Base-by-base conservation (phyloP, 2,113 vertebrate genomes). In the Xiphias gladius region DNA sequence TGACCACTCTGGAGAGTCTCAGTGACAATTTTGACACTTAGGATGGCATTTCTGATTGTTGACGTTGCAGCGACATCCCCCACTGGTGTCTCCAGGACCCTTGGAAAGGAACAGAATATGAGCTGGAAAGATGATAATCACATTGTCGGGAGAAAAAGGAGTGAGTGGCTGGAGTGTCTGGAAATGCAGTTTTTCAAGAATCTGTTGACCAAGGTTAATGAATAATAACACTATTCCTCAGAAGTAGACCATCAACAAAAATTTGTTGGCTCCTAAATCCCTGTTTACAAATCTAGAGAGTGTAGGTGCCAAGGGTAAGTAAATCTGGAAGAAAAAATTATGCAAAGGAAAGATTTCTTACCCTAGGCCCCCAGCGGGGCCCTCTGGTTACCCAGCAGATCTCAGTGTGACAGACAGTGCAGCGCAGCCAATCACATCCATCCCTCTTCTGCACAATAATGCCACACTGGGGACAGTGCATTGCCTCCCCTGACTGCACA, bases 361-460 rank as follows among this genome's bases (percentile, higher is more conserved):
- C 97, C 92, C 62, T 87, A 0, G 97, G 97, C 1, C 97, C 97
- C 97, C 97, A 98, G 86, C 97, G 97, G 0, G 96, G 97, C 1
- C 97, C 97, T 91, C 97, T 97, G 77, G 97, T 98, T 71, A 98
- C 97, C 97, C 97, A 98, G 93, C 97, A 99, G 94, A 99, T 98
- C 95, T 99, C 97, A 0, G 97, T 98, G 90, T 97, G 97, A 90
- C 97, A 99, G 68, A 98, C 96, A 0, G 97, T 96, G 89, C 97
- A 99, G 72, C 97, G 97, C 79, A 99, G 93, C 97, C 97, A 99
- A 93, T 99, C 97, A 5, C 97, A 99, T 35, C 97, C 97, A 0
- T 97, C 97, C 87, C 97, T 97, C 94, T 98, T 98, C 95, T 98
- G 97, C 17, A 98, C 96, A 14, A 98, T 95, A 50, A 99, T 97